Evolutionary conservation across 2,113 vertebrate species (phyloP).

Genomic region (Stictonetta naevosa): DNA sequence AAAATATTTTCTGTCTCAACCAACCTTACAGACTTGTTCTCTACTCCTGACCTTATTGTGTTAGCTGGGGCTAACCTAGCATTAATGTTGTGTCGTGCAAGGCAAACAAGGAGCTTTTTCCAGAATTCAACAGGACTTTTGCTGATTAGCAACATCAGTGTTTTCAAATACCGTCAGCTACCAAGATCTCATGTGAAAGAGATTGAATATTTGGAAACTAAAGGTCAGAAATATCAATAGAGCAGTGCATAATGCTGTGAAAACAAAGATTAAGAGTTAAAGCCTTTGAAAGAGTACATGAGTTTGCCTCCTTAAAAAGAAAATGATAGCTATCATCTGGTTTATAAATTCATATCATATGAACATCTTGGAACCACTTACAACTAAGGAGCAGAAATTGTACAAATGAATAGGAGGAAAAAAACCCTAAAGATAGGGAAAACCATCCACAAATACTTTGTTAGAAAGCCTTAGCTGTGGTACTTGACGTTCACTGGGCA

Average conservation of each 20-base stretch:
- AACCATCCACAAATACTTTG: not conserved
- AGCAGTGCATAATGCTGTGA: not conserved
- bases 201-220: conserved; percentile 7
- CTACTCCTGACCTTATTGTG: not conserved
- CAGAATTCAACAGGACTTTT: not conserved
- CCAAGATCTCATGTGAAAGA: not conserved
- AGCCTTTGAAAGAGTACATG: not conserved
- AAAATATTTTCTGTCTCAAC: conserved; percentile 15
- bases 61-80: not conserved
- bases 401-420: not conserved
- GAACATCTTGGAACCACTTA: conserved; percentile 20
- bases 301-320: not conserved
- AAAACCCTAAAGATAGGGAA: not conserved
- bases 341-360: conserved; percentile 26
- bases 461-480: not conserved
- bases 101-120: not conserved
- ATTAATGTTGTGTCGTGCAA: not conserved
- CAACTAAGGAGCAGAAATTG: not conserved
- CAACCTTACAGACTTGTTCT: not conserved
- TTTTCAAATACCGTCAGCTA: not conserved
- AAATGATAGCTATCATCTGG: conserved; percentile 27
- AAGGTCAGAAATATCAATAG: conserved; percentile 35
- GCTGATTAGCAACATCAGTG: not conserved
- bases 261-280: conserved; percentile 13
- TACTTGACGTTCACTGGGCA: not conserved